A percentile compares a stretch with the other conserved stretches of the same genome.
These are phyloP conservation scores for Lycodopsis pacificus DNA, from an alignment of 2,797 vertebrate species.

Conservation along the genomic window DNA sequence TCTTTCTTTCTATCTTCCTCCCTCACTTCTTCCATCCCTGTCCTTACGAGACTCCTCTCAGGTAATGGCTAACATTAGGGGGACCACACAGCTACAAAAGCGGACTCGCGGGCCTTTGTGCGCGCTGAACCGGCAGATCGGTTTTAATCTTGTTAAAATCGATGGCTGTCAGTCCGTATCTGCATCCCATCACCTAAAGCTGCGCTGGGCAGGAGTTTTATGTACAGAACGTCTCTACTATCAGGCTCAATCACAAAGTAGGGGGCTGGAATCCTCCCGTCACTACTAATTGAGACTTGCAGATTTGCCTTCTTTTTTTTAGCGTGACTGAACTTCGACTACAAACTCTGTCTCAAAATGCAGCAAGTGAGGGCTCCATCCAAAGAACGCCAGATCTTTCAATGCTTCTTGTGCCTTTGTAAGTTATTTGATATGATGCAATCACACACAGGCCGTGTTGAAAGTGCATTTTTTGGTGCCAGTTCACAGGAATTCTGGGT, in stretches of 20 bases:
- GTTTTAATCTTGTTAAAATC: slow-evolving; percentile 76
- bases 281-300: slow-evolving; percentile 31
- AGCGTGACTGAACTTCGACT: slow-evolving; percentile 10
- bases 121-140: slow-evolving; percentile 49
- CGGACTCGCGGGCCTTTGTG: slow-evolving; percentile 45
- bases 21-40: slow-evolving; percentile 50
- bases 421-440: background rate
- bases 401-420: background rate
- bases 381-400: background rate
- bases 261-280: slow-evolving; percentile 4
- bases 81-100: slow-evolving; percentile 72
- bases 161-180: slow-evolving; percentile 68
- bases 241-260: slow-evolving; percentile 12
- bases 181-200: slow-evolving; percentile 56
- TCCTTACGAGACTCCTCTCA: slow-evolving; percentile 67
- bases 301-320: slow-evolving; percentile 17
- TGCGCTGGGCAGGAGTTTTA: slow-evolving; percentile 24
- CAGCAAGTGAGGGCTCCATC: background rate
- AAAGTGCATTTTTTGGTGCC: background rate
- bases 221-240: slow-evolving; percentile 32
- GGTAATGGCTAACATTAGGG: slow-evolving; percentile 71
- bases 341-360: slow-evolving; percentile 11
- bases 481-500: slow-evolving; percentile 4
- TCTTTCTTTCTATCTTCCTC: slow-evolving; percentile 41
- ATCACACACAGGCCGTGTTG: background rate